These are phyloP conservation scores for Pleuronectes platessa DNA, from an alignment of 2,113 vertebrate species.

Conservation along the genomic window DNA sequence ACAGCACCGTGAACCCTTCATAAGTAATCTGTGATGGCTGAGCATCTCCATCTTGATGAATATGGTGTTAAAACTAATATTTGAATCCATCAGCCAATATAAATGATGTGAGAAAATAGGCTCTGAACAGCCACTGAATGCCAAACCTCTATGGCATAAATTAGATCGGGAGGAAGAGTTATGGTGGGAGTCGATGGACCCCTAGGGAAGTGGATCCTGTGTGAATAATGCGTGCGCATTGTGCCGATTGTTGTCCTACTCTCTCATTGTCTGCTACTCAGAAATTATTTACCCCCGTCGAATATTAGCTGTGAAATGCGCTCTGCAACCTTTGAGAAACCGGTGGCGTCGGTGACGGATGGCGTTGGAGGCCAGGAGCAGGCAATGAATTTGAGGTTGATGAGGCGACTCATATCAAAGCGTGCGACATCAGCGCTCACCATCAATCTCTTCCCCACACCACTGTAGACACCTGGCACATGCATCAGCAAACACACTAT, in stretches of 20 bases:
- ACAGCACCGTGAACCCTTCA: conserved; percentile 16
- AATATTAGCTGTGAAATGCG: conserved; percentile 68
- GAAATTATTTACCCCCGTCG: conserved; percentile 61
- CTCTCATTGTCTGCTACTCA: conserved; percentile 58
- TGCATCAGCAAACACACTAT: conserved; percentile 72
- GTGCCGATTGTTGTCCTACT: conserved; percentile 56
- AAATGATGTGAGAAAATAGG: conserved; percentile 46
- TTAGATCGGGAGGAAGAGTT: conserved; percentile 49
- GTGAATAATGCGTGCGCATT: conserved; percentile 53
- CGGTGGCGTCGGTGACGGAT: conserved; percentile 74
- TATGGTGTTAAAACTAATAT: conserved; percentile 51
- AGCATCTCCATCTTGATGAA: conserved; percentile 52
- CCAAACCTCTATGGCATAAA: conserved; percentile 39
- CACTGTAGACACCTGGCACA: conserved; percentile 73
- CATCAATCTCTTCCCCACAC: conserved; percentile 79
- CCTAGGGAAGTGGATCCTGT: conserved; percentile 41
- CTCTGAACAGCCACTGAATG: conserved; percentile 35
- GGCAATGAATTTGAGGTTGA: conserved; percentile 83
- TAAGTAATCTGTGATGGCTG: conserved; percentile 38
- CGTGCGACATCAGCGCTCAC: conserved; percentile 74
- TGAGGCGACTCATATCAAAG: conserved; percentile 84
- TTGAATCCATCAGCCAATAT: conserved; percentile 50
- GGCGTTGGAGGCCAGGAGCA: conserved; percentile 70
- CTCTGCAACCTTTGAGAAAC: conserved; percentile 69
- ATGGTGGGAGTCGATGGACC: conserved; percentile 46